Evolutionary conservation across 2,797 vertebrate species (phyloP), one percentile per base, ranked within the genome.

Genomic region (Silurus lanzhouensis): DNA sequence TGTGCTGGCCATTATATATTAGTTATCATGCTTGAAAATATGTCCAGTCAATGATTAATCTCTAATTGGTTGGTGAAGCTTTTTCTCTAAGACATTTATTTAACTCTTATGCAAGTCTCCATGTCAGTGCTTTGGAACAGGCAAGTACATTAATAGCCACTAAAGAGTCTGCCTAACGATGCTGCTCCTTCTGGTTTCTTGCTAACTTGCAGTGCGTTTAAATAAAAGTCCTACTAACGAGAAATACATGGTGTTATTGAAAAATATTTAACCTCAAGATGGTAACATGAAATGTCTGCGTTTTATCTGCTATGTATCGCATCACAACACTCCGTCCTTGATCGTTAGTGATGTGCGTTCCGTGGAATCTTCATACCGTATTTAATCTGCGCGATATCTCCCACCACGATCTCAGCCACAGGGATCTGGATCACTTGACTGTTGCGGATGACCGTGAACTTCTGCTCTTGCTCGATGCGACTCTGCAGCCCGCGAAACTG

Each of bases 371-470:
- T 88, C 93, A 92, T 93, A 99, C 98, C 97, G 0, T 99, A 99
- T 95, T 99, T 99, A 91, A 99, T 96, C 91, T 99, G 98, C 3
- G 98, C 97, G 20, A 99, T 98, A 91, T 99, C 98, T 14, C 98
- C 98, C 60, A 96, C 96, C 88, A 99, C 98, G 0, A 99, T 95
- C 93, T 99, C 98, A 0, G 97, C 96, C 91, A 99, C 98, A 0
- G 97, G 97, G 89, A 99, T 97, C 94, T 99, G 98, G 92, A 99
- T 99, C 87, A 99, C 97, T 89, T 99, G 98, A 57, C 98, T 96
- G 70, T 99, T 99, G 74, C 98, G 97, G 88, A 99, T 98, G 85
- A 99, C 94, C 0, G 97, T 97, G 94, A 99, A 99, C 90, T 97
- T 98, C 88, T 99, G 98, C 71, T 99, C 98, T 90, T 97, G 97